Evolutionary conservation across 1,140 invertebrate genomes (phyloP), one percentile per base, ranked within the genome.

Genomic region (Drosophila malerkotliana): DNA sequence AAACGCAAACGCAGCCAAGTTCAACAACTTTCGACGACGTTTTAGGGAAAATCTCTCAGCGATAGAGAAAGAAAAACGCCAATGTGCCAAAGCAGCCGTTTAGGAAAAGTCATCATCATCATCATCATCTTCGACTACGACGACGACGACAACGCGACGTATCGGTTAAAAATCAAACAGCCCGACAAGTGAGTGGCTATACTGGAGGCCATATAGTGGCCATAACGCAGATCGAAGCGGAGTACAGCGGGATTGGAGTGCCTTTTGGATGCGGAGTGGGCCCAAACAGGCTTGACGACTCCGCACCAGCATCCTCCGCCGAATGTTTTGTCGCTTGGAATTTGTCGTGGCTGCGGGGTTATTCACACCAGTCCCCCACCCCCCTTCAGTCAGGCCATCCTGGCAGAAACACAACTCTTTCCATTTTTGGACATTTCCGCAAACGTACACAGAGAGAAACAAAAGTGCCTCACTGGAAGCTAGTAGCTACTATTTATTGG

Each of bases 121-220:
- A 14, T 44, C 41, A 44, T 44, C 41, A 3, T 44, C 41, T 7
- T 12, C 8, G 41, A 55, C 34, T 10, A 37, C 34, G 10, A 37
- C 34, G 10, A 37, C 34, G 10, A 37, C 9, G 10, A 37, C 10
- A 4, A 37, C 10, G 30, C 51, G 61, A 56, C 51, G 63, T 83
- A 82, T 82, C 79, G 79, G 74, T 41, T 59, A 5, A 53, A 68
- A 75, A 82, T 82, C 79, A 82, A 82, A 79, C 77, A 79, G 59
- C 63, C 71, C 58, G 71, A 60, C 77, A 66, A 78, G 67, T 61
- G 59, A 79, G 76, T 75, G 67, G 54, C 60, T 10, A 64, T 67
- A 45, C 44, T 21, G 59, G 58, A 51, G 63, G 53, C 59, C 48
- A 52, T 32, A 28, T 44, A 66, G 49, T 41, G 48, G 32, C 41